phyloP scores from a whole-genome alignment of 1,140 invertebrate species.

The Drosophila mojavensis region DNA sequence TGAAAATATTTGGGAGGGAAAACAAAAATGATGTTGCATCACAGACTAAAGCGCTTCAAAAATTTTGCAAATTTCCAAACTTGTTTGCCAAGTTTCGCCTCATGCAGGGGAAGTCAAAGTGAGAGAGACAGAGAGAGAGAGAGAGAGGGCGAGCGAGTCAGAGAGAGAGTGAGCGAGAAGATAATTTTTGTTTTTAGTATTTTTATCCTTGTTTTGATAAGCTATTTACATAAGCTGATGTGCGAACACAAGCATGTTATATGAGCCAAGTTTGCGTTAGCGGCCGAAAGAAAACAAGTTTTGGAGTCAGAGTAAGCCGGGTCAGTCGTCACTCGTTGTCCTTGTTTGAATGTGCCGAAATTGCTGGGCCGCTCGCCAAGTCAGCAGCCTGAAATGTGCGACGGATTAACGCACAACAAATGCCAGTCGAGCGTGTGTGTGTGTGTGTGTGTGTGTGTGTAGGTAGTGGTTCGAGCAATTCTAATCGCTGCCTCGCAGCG shows the following conservation, averaged over 20 bases:
- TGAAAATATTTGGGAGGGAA: conserved; percentile 68
- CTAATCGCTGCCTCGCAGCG: background rate
- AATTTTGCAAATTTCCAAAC: conserved; percentile 68
- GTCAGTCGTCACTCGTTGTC: conserved; percentile 25
- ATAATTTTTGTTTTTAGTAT: conserved; percentile 32
- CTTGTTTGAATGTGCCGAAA: conserved; percentile 9
- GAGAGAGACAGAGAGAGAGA: background rate
- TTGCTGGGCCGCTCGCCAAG: conserved; percentile 57
- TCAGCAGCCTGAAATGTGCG: conserved; percentile 71
- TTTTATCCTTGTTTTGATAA: conserved; percentile 51
- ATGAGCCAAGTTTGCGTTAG: conserved; percentile 41
- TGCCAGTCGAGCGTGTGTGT: conserved; percentile 1
- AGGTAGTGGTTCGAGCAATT: background rate
- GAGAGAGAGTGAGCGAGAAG: background rate
- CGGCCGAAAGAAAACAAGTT: conserved; percentile 26
- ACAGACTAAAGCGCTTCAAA: conserved; percentile 78
- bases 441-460: conserved; percentile 3
- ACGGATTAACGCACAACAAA: conserved; percentile 76
- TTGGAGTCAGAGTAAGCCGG: conserved; percentile 56
- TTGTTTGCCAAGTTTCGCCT: conserved; percentile 67
- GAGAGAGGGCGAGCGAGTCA: too few species aligned
- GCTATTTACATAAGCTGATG: conserved; percentile 74
- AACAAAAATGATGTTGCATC: conserved; percentile 75
- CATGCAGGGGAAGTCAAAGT: background rate
- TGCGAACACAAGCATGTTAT: conserved; percentile 55